A percentile compares a stretch with the other conserved stretches of the same genome.
phyloP scores from a whole-genome alignment of 1,140 invertebrate species.

The Pinna nobilis region DNA sequence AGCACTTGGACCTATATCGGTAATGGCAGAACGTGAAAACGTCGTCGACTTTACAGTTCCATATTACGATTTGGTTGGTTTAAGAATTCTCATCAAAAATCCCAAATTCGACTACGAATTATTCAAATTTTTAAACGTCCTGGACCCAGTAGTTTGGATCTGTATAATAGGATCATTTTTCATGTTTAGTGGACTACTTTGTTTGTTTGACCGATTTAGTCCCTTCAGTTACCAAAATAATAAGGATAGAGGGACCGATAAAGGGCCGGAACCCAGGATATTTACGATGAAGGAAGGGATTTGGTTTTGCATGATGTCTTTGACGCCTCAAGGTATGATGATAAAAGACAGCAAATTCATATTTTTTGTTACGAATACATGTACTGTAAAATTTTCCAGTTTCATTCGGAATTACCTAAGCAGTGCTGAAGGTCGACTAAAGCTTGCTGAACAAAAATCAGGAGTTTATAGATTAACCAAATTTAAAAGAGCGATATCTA shows the following conservation, averaged over 20 bases:
- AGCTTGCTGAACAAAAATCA: no score
- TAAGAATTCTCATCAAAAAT: constrained; percentile 72
- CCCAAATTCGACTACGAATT: constrained; percentile 84
- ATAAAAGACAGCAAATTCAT: no score
- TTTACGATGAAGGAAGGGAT: constrained; percentile 97
- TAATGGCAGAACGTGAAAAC: constrained; percentile 71
- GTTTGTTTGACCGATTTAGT: constrained; percentile 96
- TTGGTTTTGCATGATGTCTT: constrained; percentile 99
- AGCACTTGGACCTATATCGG: constrained; percentile 67
- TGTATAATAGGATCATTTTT: constrained; percentile 92
- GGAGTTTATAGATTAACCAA: no score
- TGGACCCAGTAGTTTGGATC: constrained; percentile 97
- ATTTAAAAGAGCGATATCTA: no score
- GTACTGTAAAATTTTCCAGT: no score
- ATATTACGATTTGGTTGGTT: constrained; percentile 69
- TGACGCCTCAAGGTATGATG: constrained; percentile 90
- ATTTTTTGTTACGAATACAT: no score
- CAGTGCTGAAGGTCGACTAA: no score
- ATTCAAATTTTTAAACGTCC: constrained; percentile 97
- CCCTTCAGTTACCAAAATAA: constrained; percentile 89
- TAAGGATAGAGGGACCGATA: constrained; percentile 90
- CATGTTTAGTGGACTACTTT: constrained; percentile 89
- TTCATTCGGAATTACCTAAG: no score
- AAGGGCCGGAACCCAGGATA: constrained; percentile 92
- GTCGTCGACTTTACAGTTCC: constrained; percentile 72